Evolutionary conservation across 2,113 vertebrate genomes (phyloP), one percentile per base, ranked within the genome.

Genomic region (Rhombomys opimus): DNA sequence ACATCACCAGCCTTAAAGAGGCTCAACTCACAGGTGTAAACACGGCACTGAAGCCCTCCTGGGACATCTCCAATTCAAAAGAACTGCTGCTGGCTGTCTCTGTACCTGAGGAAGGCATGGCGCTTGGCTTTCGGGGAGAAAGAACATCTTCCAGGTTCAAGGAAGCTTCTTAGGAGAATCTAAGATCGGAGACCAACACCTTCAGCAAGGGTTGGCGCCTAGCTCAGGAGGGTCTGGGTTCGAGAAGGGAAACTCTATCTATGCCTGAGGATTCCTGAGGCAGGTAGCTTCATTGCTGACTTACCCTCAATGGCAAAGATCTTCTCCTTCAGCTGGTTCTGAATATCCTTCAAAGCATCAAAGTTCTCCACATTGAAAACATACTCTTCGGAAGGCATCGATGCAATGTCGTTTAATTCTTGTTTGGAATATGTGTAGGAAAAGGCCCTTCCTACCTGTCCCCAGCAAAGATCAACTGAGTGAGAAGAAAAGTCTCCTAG

Each of bases 301-400:
- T 97, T 76, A 99, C 98, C 98, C 96, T 99, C 98, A 87, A 98
- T 98, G 77, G 97, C 97, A 94, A 99, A 99, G 84, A 99, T 98
- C 76, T 98, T 98, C 68, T 98, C 98, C 80, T 97, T 97, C 84
- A 99, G 97, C 41, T 98, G 85, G 14, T 96, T 96, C 59, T 98
- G 98, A 91, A 98, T 98, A 5, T 94, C 94, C 81, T 68, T 88
- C 84, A 99, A 97, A 46, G 97, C 98, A 2, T 93, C 97, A 41
- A 98, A 98, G 92, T 98, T 98, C 1, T 98, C 80, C 13, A 98
- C 98, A 27, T 61, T 38, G 94, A 99, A 98, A 20, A 99, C 73
- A 84, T 98, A 54, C 3, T 97, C 92, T 0, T 3, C 3, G 7
- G 96, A 78, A 32, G 95, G 86, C 5, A 38, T 52, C 0, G 98